Evolutionary conservation across 2,888 invertebrate genomes (phyloP).

Genomic region (Orthosia incerta): DNA sequence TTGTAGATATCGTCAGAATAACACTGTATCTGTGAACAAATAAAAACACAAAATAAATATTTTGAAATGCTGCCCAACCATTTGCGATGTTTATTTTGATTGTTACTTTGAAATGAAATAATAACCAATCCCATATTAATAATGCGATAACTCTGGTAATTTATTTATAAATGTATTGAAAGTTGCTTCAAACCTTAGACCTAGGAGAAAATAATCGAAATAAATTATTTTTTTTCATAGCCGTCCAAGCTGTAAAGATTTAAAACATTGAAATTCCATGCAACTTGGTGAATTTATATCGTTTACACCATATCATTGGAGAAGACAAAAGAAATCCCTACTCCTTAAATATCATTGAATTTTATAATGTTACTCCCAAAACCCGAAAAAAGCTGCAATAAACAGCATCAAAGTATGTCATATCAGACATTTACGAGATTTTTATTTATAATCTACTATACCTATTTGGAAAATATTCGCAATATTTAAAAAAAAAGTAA

Average conservation of each 20-base stretch:
- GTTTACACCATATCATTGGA: background rate
- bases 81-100: constrained; percentile 24
- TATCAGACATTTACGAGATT: constrained; percentile 34
- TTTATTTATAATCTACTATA: too few relatives aligned
- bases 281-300: background rate
- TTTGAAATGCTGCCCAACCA: constrained; percentile 14
- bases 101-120: constrained; percentile 16
- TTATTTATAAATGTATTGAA: background rate
- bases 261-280: background rate
- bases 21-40: constrained; percentile 85
- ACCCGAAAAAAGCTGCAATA: constrained; percentile 20
- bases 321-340: background rate
- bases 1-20: constrained; percentile 86
- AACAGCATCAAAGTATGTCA: constrained; percentile 32
- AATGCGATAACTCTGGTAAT: too few relatives aligned
- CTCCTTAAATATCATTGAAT: background rate
- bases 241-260: background rate
- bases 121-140: constrained; percentile 5
- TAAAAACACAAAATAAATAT: constrained; percentile 40
- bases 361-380: background rate
- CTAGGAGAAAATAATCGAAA: background rate
- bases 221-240: background rate
- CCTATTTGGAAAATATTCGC: too few relatives aligned
- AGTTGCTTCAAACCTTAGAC: background rate
- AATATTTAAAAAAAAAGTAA: too few relatives aligned